Evolutionary conservation across 37 sponge, comb jelly and placozoan species (phyloP).

Genomic region (Axinella damicornis): DNA sequence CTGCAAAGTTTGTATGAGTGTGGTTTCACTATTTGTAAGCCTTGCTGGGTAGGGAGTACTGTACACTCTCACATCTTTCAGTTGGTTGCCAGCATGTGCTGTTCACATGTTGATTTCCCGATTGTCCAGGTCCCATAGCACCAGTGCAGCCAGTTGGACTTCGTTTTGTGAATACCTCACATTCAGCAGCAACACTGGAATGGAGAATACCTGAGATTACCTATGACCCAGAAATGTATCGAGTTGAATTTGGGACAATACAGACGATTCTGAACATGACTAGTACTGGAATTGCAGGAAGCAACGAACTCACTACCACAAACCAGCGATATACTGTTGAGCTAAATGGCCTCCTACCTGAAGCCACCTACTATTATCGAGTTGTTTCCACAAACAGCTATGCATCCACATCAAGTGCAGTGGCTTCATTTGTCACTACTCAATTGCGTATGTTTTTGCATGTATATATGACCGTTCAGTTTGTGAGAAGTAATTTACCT

Average conservation of each 20-base stretch:
- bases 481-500: too few species aligned
- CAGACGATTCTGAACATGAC: background rate
- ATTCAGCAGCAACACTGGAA: background rate
- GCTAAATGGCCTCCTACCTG: slow-evolving; percentile 2
- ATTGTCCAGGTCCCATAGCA: background rate
- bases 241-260: slow-evolving; percentile 27
- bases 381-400: slow-evolving; percentile 9
- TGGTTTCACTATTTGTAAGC: too few species aligned
- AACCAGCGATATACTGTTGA: slow-evolving; percentile 7
- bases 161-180: background rate
- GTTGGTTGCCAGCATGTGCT: too few species aligned
- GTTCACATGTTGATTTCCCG: too few species aligned
- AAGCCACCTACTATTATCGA: slow-evolving; percentile 33
- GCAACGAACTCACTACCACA: slow-evolving; percentile 2
- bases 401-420: background rate
- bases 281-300: background rate
- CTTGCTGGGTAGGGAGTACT: too few species aligned
- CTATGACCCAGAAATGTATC: slow-evolving; percentile 21
- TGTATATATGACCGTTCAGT: too few species aligned
- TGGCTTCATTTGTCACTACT: background rate
- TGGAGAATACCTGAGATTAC: slow-evolving; percentile 25
- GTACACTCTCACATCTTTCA: too few species aligned
- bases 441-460: slow-evolving; percentile 12
- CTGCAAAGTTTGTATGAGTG: too few species aligned
- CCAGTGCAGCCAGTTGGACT: background rate